Evolutionary conservation across 2,888 invertebrate genomes (phyloP).

Genomic region (Meteorus cinctellus): DNA sequence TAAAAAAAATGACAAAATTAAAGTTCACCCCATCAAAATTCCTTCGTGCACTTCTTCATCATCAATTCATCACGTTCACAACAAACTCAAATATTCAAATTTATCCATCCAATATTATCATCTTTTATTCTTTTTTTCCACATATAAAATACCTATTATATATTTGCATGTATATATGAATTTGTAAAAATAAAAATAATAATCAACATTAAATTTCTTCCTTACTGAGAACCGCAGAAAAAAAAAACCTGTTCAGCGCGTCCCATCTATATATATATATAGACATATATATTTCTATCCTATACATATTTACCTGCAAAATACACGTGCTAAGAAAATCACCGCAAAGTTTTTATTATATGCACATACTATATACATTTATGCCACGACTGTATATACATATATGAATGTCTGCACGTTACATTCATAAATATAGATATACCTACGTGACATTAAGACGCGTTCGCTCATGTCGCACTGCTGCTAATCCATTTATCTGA

Average conservation of each 20-base stretch:
- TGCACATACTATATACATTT: background rate
- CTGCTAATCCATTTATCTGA: slow-evolving; percentile 69
- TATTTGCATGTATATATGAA: background rate
- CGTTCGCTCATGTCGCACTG: slow-evolving; percentile 55
- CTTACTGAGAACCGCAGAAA: slow-evolving; percentile 28
- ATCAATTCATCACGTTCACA: too few relatives aligned
- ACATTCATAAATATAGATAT: slow-evolving; percentile 28
- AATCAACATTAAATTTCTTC: slow-evolving; percentile 26
- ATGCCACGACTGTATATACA: background rate
- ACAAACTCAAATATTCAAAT: too few relatives aligned
- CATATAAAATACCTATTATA: too few relatives aligned
- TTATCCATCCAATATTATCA: too few relatives aligned
- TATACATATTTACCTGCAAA: background rate
- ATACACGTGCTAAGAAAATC: slow-evolving; percentile 31
- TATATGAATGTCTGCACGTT: too few relatives aligned
- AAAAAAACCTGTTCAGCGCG: slow-evolving; percentile 42
- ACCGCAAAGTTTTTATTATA: slow-evolving; percentile 22
- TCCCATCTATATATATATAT: background rate
- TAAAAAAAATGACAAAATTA: too few relatives aligned
- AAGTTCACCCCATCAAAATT: too few relatives aligned
- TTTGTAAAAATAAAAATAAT: background rate
- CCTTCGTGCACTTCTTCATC: too few relatives aligned
- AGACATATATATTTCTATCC: background rate
- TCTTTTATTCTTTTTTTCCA: too few relatives aligned
- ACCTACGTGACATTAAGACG: slow-evolving; percentile 14